A percentile compares a stretch with the other conserved stretches of the same genome.
phyloP scores from a whole-genome alignment of 1,140 invertebrate genomes.

The Drosophila busckii region DNA sequence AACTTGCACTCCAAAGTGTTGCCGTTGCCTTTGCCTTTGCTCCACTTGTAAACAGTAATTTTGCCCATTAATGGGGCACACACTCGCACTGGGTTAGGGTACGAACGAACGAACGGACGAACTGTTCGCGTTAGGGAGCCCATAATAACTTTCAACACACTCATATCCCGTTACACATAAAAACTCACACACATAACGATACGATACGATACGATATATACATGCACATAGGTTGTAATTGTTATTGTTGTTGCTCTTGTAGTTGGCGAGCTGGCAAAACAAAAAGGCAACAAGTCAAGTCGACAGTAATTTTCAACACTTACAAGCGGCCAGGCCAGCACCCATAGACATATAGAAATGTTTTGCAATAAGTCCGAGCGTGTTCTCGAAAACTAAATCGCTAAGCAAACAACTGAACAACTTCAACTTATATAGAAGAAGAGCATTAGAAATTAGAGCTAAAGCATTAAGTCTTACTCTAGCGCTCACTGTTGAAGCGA shows the following conservation, averaged over 20 bases:
- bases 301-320: conserved; percentile 77
- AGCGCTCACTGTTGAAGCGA: conserved; percentile 21
- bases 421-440: conserved; percentile 1
- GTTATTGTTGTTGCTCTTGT: conserved; percentile 48
- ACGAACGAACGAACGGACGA: conserved; percentile 15
- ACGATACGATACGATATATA: no score
- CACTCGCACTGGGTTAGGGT: conserved; percentile 20
- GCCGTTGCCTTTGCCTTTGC: conserved; percentile 22
- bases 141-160: conserved; percentile 51
- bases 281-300: conserved; percentile 76
- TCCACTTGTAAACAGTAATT: conserved; percentile 75
- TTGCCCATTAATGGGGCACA: conserved; percentile 71
- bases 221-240: conserved; percentile 18
- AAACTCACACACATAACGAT: no score
- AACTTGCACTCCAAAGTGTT: conserved; percentile 57
- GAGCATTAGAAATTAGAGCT: no score
- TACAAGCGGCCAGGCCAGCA: conserved; percentile 45
- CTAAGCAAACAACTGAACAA: conserved; percentile 1
- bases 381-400: conserved; percentile 44
- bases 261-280: conserved; percentile 33
- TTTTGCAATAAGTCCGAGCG: conserved; percentile 27
- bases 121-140: conserved; percentile 13
- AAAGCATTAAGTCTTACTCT: no score
- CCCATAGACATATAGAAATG: conserved; percentile 41
- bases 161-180: conserved; percentile 5